Base-by-base conservation (phyloP, 2,888 invertebrate species). In the Drosophila colorata region DNA sequence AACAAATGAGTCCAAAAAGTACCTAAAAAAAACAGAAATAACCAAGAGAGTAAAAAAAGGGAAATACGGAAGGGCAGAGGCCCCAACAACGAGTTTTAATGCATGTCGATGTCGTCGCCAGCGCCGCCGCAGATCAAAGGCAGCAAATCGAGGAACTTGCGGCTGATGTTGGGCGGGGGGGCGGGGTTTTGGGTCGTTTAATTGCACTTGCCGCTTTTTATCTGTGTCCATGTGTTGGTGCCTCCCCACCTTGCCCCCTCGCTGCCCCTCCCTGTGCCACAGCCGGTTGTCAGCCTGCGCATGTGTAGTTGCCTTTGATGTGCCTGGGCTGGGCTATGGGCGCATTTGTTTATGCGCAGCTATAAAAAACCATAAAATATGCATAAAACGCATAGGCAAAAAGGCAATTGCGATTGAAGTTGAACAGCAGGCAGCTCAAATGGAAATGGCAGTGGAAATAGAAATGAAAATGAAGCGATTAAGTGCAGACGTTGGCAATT, bases 331-430 rank as follows among this genome's bases (percentile, higher is more conserved):
- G 28, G 25, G 33, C 59, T 51, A 33, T 56, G 69, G 43, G 44
- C 60, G 59, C 80, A 80, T 80, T 80, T 83, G 83, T 87, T 83
- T 87, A 83, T 81, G 72, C 64, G 80, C 60, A 60, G 28, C 82
- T 79, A 85, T 84, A 87, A 84, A 83, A 83, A 81, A 70, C 70
- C 82, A 81, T 84, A 85, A 84, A 84, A 87, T 85, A 87, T 85
- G 83, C 83, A 84, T 85, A 82, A 84, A 87, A 87, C 69, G 66
- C 85, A 85, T 65, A 76, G 82, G 80, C 73, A 66, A 78, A 79
- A 80, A 74, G 60, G 65, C 78, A 74, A 78, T 80, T 84, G 69
- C 85, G 76, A 82, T 74, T 82, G 86, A 76, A 70, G 86, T 59
- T 79, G 64, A 64, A 69, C 71, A 69, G 76, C 66, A 66, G 60